Conservation (phyloP, 2,113 vertebrate genomes). For the Chlamydotis undulata region DNA sequence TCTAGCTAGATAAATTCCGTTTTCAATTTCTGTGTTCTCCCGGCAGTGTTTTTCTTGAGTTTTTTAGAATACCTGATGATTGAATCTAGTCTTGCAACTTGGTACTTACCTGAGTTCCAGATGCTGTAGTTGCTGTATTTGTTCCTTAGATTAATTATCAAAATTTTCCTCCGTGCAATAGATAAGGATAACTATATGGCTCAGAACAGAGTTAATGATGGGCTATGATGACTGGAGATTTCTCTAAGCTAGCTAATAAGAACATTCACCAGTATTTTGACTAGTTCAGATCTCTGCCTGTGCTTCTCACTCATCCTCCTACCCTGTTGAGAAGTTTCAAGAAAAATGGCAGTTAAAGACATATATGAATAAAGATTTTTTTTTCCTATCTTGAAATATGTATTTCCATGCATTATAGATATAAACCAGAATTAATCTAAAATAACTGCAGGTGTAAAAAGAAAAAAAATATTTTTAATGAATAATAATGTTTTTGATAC, state of each 20-base stretch:
- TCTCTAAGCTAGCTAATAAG: not conserved
- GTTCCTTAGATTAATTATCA: not conserved
- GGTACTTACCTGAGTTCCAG: not conserved
- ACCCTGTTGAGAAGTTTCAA: not conserved
- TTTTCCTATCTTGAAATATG: not conserved
- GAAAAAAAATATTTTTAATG: not conserved
- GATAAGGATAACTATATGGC: not conserved
- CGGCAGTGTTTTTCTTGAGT: not conserved
- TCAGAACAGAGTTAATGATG: not conserved
- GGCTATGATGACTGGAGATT: not conserved
- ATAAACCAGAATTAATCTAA: not conserved
- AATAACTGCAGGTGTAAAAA: not conserved
- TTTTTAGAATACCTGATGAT: not conserved
- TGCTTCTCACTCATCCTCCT: not conserved
- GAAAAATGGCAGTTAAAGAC: not conserved
- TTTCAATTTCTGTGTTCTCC: not conserved
- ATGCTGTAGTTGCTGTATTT: not conserved
- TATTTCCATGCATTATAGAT: not conserved
- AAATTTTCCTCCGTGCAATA: not conserved
- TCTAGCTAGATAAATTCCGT: not conserved
- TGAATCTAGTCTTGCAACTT: not conserved
- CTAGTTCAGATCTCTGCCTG: not conserved
- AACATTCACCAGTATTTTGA: not conserved
- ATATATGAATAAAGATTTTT: not conserved
- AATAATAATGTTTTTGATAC: not conserved